Base-by-base conservation (phyloP, 2,888 invertebrate genomes). In the Caenorhabditis sp. region DNA sequence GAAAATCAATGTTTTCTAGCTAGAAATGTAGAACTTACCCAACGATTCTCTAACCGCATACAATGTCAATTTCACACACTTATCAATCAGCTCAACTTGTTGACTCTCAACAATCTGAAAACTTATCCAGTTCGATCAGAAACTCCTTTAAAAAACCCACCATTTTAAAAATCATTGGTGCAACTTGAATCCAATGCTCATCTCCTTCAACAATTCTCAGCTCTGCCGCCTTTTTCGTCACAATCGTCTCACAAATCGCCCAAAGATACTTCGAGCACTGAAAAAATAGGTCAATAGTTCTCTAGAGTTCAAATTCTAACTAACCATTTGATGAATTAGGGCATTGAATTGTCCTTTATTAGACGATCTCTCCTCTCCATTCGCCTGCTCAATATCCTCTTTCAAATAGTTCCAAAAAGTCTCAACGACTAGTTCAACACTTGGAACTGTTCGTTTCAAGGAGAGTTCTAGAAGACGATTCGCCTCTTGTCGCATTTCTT, bases 401-500 rank as follows among this genome's bases (percentile, higher is more conserved):
- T 59, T 59, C 27, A 73, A 59, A 63, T 67, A 67, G 17, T 59
- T 66, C 73, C 74, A 78, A 23, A 78, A 58, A 7, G 61, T 57
- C 26, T 65, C 63, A 17, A 78, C 67, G 7, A 70, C 52, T 1
- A 63, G 12, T 17, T 66, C 61, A 27, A 69, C 54, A 1, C 75
- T 60, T 0, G 81, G 77, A 26, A 70, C 31, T 5, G 67, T 36
- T 21, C 69, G 66, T 27, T 64, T 36, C 14, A 81, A 60, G 1
- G 81, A 76, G 1, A 75, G 58, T 12, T 80, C 76, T 0, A 81
- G 64, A 27, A 77, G 67, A 10, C 77, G 70, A 23, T 63, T 52
- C 2, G 80, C 80, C 43, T 82, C 82, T 20, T 67, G 52, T 17
- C 74, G 68, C 59, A 82, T 72, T n/a, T 78, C 76, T 26, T 76